Base-by-base conservation (phyloP, 2,113 vertebrate species). In the Oenanthe melanoleuca region DNA sequence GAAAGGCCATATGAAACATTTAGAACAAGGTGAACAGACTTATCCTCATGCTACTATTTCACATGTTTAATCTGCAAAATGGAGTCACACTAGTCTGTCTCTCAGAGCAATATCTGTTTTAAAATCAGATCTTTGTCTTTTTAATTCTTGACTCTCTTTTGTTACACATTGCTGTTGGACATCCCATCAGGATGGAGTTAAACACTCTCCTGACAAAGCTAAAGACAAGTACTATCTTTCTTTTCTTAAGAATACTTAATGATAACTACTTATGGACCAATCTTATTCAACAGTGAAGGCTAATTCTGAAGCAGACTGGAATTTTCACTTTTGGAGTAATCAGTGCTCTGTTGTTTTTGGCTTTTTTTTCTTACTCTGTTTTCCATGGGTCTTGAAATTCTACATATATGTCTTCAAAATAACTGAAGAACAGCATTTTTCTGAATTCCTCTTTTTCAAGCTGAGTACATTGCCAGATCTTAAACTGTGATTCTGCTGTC, bases 331-430 rank as follows among this genome's bases (percentile, higher is more conserved):
- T n/a, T 34, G 5, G 7, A 5, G 7, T 74, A 34, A 33, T 29
- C 22, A 45, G 1, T 81, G 16, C 13, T 40, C 12, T 1, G 0
- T 31, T 49, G 9, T 44, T 64, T 77, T 29, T 15, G 10, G 5
- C 1, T 70, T 19, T 3, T 3, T 49, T 34, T 2, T 38, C 20
- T 45, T 45, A 22, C 42, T 4, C 21, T n/a, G 22, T 69, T 93
- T 85, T 61, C 21, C 3, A 1, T 9, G 1, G 18, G 53, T 84
- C 17, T 64, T 86, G 61, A 20, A 12, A 65, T 73, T 92, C 37
- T 86, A 5, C 2, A 1, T 67, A n/a, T 45, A 73, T 81, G 16
- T 81, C 24, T 9, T 69, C 23, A n/a, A 28, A 81, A 22, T 53
- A 3, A 24, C 66, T 65, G 65, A 61, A 66, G 65, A 78, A 14